Conservation (phyloP, 2,113 vertebrate genomes). For the Peucedramus taeniatus region DNA sequence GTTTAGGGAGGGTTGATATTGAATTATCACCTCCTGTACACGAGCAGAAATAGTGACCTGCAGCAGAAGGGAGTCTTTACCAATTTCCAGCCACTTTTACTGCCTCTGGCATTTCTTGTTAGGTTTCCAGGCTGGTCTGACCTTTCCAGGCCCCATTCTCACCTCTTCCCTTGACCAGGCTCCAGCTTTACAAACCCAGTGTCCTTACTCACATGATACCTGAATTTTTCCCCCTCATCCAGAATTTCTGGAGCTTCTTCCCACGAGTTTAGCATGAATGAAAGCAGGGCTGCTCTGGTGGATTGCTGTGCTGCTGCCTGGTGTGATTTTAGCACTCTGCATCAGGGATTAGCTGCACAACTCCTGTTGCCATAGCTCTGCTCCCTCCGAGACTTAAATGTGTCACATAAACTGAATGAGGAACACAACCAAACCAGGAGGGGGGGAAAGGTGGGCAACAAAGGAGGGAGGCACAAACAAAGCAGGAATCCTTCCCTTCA, state of each 20-base stretch:
- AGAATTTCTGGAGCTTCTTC: background rate
- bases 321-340: background rate
- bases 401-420: slow-evolving; percentile 9
- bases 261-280: background rate
- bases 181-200: background rate
- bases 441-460: background rate
- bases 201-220: background rate
- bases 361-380: slow-evolving; percentile 64
- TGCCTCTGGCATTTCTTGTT: background rate
- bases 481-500: background rate
- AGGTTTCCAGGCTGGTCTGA: background rate
- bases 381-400: background rate
- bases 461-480: background rate
- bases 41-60: background rate
- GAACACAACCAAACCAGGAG: background rate
- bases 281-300: background rate
- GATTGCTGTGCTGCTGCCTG: background rate
- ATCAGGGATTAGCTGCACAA: slow-evolving; percentile 8
- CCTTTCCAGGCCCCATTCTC: background rate
- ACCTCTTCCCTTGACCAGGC: no score
- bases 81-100: rapidly evolving
- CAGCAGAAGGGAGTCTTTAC: background rate
- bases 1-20: no score
- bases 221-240: background rate
- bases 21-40: rapidly evolving